Percentiles rank a stretch among this genome's conserved stretches.
Evolutionary conservation across 2,113 vertebrate genomes (phyloP).

Genomic region (Caracal caracal): DNA sequence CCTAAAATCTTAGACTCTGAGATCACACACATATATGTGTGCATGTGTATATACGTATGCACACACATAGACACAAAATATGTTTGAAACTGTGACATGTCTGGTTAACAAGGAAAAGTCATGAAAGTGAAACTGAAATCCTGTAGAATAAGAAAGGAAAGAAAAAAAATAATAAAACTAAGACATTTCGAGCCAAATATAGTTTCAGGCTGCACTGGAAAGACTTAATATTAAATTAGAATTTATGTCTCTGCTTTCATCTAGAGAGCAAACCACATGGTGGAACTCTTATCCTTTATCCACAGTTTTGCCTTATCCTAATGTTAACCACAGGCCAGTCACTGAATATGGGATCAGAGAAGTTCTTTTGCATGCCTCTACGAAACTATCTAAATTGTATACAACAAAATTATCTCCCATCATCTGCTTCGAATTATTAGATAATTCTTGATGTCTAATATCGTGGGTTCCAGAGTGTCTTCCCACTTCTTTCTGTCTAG

Average conservation of each 20-base stretch:
- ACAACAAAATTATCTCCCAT: conserved; percentile 40
- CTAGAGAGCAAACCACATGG: conserved; percentile 56
- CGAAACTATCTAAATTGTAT: neutral
- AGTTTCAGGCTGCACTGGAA: conserved; percentile 59
- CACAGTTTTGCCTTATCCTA: conserved; percentile 42
- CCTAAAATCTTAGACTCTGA: conserved; percentile 54
- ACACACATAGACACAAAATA: neutral
- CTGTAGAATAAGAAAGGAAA: conserved; percentile 16
- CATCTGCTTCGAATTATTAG: conserved; percentile 50
- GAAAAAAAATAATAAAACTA: conserved; percentile 17
- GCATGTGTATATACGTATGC: neutral
- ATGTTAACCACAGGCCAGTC: conserved; percentile 51
- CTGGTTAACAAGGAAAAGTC: conserved; percentile 38
- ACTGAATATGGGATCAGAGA: conserved; percentile 6
- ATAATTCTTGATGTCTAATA: neutral
- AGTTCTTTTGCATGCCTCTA: neutral
- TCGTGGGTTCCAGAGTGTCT: neutral
- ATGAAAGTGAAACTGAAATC: conserved; percentile 36
- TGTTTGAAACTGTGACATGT: conserved; percentile 14
- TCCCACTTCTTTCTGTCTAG: neutral
- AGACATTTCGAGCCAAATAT: conserved; percentile 41
- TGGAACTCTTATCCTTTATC: conserved; percentile 20
- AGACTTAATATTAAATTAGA: conserved; percentile 70
- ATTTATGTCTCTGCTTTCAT: conserved; percentile 68
- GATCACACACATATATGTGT: neutral